Base-by-base conservation (phyloP, 2,888 invertebrate species). In the Drosophila peninsularis region DNA sequence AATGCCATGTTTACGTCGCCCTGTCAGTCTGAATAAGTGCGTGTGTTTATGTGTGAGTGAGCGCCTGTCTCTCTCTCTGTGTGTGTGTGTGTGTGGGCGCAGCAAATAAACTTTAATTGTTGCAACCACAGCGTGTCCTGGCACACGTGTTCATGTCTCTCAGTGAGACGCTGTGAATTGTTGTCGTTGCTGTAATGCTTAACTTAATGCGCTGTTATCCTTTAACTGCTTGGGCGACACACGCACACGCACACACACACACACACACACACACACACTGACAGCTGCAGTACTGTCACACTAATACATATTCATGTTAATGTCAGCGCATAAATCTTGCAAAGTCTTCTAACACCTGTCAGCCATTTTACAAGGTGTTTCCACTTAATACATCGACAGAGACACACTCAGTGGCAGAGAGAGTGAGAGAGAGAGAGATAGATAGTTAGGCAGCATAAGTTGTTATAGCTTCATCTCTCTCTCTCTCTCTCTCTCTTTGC, bases 31-130 rank as follows among this genome's bases (percentile, higher is more conserved):
- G n/a, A 60, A 69, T 69, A 58, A 53, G 52, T 60, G 69, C 54
- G 69, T 67, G 34, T 64, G 55, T 52, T 9, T 60, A 17, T 42
- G 19, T 42, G 42, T 42, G 11, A 11, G 13, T 19, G 41, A 13
- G 41, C 45, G 54, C 9, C 11, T 64, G 50, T 30, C 42, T n/a
- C 21, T 36, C 52, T 24, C 41, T 52, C 60, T 52, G 49, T 65
- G 50, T 42, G 56, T 24, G 56, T 61, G 61, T 76, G 64, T 68
- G 69, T 75, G 82, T 63, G 74, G 83, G 82, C 71, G 83, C 70
- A 74, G 84, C 82, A 87, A 90, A 87, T 87, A 87, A 90, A 90
- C 75, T 87, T 88, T 87, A 87, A 87, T 87, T 87, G 87, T 90
- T 88, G 79, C 89, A 87, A 82, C 84, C 87, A 77, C 74, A 80